A percentile compares a stretch with the other conserved stretches of the same genome.
Evolutionary conservation across 1,140 invertebrate species (phyloP).

Genomic region (Mylabris phalerata): DNA sequence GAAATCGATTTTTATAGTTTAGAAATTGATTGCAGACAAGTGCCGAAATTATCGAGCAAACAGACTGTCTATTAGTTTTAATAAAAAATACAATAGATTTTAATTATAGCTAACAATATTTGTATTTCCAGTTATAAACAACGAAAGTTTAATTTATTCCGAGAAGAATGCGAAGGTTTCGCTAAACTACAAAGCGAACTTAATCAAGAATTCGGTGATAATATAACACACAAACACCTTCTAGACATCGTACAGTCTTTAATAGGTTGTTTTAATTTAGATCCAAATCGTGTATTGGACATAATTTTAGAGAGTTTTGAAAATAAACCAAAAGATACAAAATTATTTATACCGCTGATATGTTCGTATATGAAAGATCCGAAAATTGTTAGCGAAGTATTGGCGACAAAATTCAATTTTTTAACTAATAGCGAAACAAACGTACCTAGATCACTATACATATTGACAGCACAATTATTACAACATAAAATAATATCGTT

Average conservation of each 20-base stretch:
- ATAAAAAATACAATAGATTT: neutral
- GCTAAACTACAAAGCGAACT: slow-evolving; percentile 96
- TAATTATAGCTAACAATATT: neutral
- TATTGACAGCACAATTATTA: slow-evolving; percentile 81
- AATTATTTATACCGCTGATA: slow-evolving; percentile 78
- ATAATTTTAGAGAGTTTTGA: slow-evolving; percentile 97
- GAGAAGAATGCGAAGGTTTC: slow-evolving; percentile 99
- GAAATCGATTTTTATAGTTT: no score
- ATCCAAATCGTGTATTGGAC: slow-evolving; percentile 96
- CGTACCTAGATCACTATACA: slow-evolving; percentile 78
- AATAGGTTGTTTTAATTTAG: slow-evolving; percentile 97
- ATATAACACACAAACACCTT: slow-evolving; percentile 52
- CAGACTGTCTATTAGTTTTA: neutral
- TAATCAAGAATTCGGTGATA: slow-evolving; percentile 75
- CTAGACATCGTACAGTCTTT: slow-evolving; percentile 87
- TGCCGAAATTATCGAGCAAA: neutral
- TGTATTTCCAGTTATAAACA: slow-evolving; percentile 88
- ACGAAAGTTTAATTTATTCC: slow-evolving; percentile 95
- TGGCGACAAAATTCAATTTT: slow-evolving; percentile 90
- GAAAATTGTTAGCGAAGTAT: slow-evolving; percentile 82
- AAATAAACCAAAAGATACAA: slow-evolving; percentile 64
- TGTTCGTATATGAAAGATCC: slow-evolving; percentile 79
- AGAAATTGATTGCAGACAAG: neutral
- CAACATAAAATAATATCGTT: slow-evolving; percentile 81
- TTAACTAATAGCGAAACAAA: slow-evolving; percentile 54